Evolutionary conservation across 2,113 vertebrate species (phyloP), one percentile per base, ranked within the genome.

Genomic region (Plecotus auritus): DNA sequence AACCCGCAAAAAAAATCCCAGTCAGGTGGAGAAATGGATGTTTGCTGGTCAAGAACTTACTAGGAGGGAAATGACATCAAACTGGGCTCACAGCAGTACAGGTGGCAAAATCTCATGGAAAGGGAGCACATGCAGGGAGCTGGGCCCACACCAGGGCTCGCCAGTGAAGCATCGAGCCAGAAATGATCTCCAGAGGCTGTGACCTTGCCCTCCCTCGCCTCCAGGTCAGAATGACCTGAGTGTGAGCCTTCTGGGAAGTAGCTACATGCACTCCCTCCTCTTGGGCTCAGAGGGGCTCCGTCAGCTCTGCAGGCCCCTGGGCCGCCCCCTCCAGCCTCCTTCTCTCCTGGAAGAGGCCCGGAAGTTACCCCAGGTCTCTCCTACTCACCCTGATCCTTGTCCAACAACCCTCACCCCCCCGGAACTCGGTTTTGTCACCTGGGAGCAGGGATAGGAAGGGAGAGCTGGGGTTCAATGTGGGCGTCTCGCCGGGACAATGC

Each of bases 31-130:
- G 72, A 95, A 96, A 82, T 83, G 76, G 67, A 77, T 92, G 76
- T 90, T 96, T 97, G 96, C 91, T 95, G 84, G 91, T 94, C 74
- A 95, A 96, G 89, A 93, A 49, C 17, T 64, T 61, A 56, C 90
- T 89, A 66, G 51, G 91, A 94, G 69, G 72, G 84, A 96, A 97
- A 94, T 96, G 70, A 95, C 76, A 94, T 95, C 93, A 91, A 64
- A 87, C 37, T 93, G 77, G 28, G 49, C 90, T 95, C 32, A 8
- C 78, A 66, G 73, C 73, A 82, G 78, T 69, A 87, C 17, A 0
- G 77, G 37, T 47, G 94, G 85, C 85, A 85, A 88, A 95, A 91
- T 90, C 93, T 94, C 84, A 64, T 54, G 89, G 35, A 91, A 97
- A 93, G 70, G 77, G 96, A 96, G 93, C 93, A 76, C 26, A 0